Conservation (phyloP, 2,888 invertebrate species). For the Raillietiella orientalis region DNA sequence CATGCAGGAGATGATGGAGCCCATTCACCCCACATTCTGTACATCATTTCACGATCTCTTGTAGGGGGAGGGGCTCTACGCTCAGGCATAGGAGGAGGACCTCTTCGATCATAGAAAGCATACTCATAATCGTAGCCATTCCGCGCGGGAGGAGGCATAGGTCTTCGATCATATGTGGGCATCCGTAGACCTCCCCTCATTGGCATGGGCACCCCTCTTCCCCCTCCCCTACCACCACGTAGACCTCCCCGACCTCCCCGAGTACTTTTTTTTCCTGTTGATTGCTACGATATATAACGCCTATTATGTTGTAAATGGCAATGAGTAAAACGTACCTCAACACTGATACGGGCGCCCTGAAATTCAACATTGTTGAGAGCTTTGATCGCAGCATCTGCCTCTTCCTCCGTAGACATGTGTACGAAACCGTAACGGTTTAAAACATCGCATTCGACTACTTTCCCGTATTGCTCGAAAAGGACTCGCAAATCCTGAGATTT, state of each 20-base stretch:
- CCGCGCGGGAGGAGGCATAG: conserved; percentile 3
- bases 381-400: conserved; percentile 46
- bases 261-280: conserved; percentile 10
- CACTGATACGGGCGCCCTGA: conserved; percentile 49
- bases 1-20: too few species aligned
- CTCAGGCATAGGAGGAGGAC: conserved; percentile 5
- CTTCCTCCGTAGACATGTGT: conserved; percentile 49
- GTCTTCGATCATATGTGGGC: not conserved
- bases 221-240: conserved; percentile 7
- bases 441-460: conserved; percentile 72
- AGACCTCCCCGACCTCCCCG: conserved; percentile 8
- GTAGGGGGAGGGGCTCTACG: conserved; percentile 8
- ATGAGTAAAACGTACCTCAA: conserved; percentile 31
- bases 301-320: not conserved
- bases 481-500: conserved; percentile 45
- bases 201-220: conserved; percentile 6
- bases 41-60: conserved; percentile 6
- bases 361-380: conserved; percentile 46
- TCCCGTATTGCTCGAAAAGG: conserved; percentile 53
- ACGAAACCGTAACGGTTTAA: conserved; percentile 83
- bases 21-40: too few species aligned
- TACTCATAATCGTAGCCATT: conserved; percentile 6
- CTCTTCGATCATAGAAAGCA: conserved; percentile 7
- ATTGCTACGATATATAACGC: conserved; percentile 8
- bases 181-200: conserved; percentile 11